Percentiles rank a stretch among this genome's conserved stretches.
phyloP scores from a whole-genome alignment of 2,113 vertebrate genomes.

The Epinephelus lanceolatus region DNA sequence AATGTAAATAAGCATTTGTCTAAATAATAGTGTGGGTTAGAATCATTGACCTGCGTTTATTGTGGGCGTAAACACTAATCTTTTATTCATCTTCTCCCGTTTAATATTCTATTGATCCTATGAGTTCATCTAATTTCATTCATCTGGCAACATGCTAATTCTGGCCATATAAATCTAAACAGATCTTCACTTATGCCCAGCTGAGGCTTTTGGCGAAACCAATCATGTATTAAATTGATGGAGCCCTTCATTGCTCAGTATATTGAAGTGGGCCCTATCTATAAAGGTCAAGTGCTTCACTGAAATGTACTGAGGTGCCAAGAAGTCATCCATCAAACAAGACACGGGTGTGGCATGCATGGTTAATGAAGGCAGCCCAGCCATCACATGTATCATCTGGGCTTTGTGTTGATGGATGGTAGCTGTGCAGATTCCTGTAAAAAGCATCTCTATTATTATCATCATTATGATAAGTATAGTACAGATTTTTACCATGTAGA shows the following conservation, averaged over 20 bases:
- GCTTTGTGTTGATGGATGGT: conserved; percentile 50
- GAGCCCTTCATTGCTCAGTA: conserved; percentile 60
- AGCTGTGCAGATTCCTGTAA: conserved; percentile 18
- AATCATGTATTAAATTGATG: conserved; percentile 71
- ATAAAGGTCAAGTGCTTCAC: conserved; percentile 77
- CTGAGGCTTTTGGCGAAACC: conserved; percentile 48
- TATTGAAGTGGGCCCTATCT: conserved; percentile 67
- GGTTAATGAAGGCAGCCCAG: conserved; percentile 52
- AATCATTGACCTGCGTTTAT: conserved; percentile 54
- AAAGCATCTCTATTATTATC: conserved; percentile 17
- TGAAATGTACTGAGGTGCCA: conserved; percentile 68
- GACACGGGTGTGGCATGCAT: conserved; percentile 62
- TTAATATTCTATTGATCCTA: conserved; percentile 52
- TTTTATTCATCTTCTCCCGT: conserved; percentile 52
- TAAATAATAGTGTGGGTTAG: conserved; percentile 44
- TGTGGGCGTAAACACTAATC: conserved; percentile 39
- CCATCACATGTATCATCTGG: conserved; percentile 30
- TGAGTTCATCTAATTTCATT: conserved; percentile 40
- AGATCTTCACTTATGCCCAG: conserved; percentile 7
- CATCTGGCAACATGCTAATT: conserved; percentile 49
- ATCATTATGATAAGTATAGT: background rate
- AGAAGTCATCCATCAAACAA: conserved; percentile 72
- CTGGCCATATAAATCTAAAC: conserved; percentile 42
- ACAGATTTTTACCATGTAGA: background rate
- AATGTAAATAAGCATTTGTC: conserved; percentile 24